Percentiles rank a stretch among this genome's conserved stretches.
phyloP scores from a whole-genome alignment of 1,140 invertebrate species.

The Nephotettix cincticeps region DNA sequence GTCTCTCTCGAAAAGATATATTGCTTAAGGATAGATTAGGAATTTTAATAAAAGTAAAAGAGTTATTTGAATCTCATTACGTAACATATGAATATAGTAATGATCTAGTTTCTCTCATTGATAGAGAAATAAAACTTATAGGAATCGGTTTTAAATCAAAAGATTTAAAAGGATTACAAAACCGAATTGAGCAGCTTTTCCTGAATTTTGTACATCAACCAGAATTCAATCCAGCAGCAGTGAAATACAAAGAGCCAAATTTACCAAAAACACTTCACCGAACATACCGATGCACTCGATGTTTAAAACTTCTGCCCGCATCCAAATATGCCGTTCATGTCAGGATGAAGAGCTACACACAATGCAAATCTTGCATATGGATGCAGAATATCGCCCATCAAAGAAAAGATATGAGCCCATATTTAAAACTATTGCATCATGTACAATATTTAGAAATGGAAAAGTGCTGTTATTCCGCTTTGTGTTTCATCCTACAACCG shows the following conservation, averaged over 20 bases:
- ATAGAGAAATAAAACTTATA: slow-evolving; percentile 60
- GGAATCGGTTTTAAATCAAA: slow-evolving; percentile 51
- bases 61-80: slow-evolving; percentile 52
- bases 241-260: slow-evolving; percentile 15
- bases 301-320: slow-evolving; percentile 29
- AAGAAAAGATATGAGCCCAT: slow-evolving; percentile 34
- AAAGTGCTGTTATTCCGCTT: slow-evolving; percentile 21
- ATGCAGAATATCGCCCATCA: slow-evolving; percentile 31
- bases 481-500: slow-evolving; percentile 40
- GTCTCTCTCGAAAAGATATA: slow-evolving; percentile 51
- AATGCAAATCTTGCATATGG: slow-evolving; percentile 35
- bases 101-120: slow-evolving; percentile 57
- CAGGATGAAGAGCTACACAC: slow-evolving; percentile 23
- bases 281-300: slow-evolving; percentile 29
- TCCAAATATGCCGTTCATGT: slow-evolving; percentile 30
- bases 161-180: slow-evolving; percentile 56
- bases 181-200: slow-evolving; percentile 50
- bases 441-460: slow-evolving; percentile 34
- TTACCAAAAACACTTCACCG: background rate
- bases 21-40: slow-evolving; percentile 55
- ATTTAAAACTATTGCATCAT: slow-evolving; percentile 30
- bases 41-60: slow-evolving; percentile 56
- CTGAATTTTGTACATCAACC: slow-evolving; percentile 29
- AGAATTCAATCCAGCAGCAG: slow-evolving; percentile 31
- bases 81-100: slow-evolving; percentile 49